phyloP scores from a whole-genome alignment of 2,888 invertebrate genomes.

The Acanthosoma haemorrhoidale region DNA sequence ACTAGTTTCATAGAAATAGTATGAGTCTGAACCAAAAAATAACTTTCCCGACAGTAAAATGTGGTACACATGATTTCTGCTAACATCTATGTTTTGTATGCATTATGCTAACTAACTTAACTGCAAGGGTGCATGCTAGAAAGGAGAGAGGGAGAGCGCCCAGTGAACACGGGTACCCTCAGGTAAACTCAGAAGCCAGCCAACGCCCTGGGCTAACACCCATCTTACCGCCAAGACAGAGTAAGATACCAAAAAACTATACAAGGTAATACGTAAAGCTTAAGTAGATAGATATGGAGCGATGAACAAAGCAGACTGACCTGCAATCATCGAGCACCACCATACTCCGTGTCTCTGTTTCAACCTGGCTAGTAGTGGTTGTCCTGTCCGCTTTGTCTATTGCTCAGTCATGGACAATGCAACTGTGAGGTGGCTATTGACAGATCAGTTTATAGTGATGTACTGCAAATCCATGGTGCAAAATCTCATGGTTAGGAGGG shows the following conservation, averaged over 20 bases:
- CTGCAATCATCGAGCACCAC: conserved; percentile 17
- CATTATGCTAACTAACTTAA: neutral
- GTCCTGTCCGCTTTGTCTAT: conserved; percentile 11
- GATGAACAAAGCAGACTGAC: conserved; percentile 25
- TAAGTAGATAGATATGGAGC: conserved; percentile 10
- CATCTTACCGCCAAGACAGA: conserved; percentile 8
- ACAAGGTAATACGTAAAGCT: conserved; percentile 1
- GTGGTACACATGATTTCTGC: neutral
- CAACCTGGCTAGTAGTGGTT: neutral
- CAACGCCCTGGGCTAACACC: neutral
- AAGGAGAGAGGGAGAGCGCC: conserved; percentile 8
- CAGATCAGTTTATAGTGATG: no score
- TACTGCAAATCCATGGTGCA: no score
- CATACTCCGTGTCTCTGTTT: neutral
- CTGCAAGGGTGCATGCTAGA: neutral
- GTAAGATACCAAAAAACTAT: neutral
- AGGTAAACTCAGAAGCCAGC: neutral
- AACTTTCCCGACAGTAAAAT: no score
- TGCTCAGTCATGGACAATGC: conserved; percentile 1
- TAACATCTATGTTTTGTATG: neutral
- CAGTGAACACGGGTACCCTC: conserved; percentile 24
- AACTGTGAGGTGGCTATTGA: neutral
- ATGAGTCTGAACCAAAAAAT: no score
- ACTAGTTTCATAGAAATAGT: no score
- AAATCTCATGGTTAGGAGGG: no score